These are phyloP conservation scores for Zingel zingel DNA, from an alignment of 2,113 vertebrate species.

Conservation along the genomic window DNA sequence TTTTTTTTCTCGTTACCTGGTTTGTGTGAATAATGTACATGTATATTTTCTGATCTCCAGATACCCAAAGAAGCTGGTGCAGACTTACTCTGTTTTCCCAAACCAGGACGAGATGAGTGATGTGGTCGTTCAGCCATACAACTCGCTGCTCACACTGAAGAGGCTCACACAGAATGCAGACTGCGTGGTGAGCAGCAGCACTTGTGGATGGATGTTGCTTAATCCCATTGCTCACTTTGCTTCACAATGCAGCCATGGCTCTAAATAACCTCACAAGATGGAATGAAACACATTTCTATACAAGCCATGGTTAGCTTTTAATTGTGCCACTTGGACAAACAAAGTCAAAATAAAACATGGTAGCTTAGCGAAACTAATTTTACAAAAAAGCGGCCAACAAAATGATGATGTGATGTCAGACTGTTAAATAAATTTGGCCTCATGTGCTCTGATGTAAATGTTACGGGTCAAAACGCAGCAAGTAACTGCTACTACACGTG, in stretches of 20 bases:
- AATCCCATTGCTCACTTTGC: slow-evolving; percentile 10
- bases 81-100: slow-evolving; percentile 98
- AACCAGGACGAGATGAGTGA: slow-evolving; percentile 99
- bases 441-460: slow-evolving; percentile 23
- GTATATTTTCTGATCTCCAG: slow-evolving; percentile 71
- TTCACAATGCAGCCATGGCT: not conserved
- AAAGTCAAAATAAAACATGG: not conserved
- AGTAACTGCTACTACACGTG: not conserved
- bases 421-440: slow-evolving; percentile 23
- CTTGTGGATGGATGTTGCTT: slow-evolving; percentile 20
- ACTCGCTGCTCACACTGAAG: slow-evolving; percentile 96
- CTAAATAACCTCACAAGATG: slow-evolving; percentile 4
- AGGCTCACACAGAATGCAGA: slow-evolving; percentile 98
- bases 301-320: slow-evolving; percentile 1
- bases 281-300: not conserved
- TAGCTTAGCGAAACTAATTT: slow-evolving; percentile 12
- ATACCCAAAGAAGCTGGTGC: slow-evolving; percentile 98
- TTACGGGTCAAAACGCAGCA: not conserved
- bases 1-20: not conserved
- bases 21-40: not conserved
- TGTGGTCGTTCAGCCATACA: slow-evolving; percentile 97
- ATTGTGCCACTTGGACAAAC: not conserved
- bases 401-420: slow-evolving; percentile 35
- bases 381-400: not conserved
- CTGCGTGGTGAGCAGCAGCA: slow-evolving; percentile 90